A percentile compares a stretch with the other conserved stretches of the same genome.
phyloP scores from a whole-genome alignment of 2,888 invertebrate genomes.

The Pterobdella sp. region DNA sequence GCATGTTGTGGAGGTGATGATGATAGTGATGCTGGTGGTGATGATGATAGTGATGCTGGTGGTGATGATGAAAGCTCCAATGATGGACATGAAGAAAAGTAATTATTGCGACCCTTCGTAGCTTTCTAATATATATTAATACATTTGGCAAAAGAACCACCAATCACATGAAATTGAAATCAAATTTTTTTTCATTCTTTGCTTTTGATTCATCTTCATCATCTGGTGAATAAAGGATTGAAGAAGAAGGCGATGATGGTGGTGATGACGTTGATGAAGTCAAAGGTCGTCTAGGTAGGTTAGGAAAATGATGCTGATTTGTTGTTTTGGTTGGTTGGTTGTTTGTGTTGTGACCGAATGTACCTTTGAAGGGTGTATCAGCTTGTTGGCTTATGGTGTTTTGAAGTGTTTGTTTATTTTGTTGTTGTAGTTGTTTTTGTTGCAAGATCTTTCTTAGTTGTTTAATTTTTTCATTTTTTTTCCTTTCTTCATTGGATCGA shows the following conservation, averaged over 20 bases:
- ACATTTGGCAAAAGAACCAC: no score
- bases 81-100: not conserved
- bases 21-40: not conserved
- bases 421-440: constrained; percentile 17
- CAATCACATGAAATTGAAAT: constrained; percentile 2
- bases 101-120: not conserved
- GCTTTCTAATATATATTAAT: not conserved
- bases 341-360: not conserved
- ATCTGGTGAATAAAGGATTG: constrained; percentile 9
- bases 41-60: not conserved
- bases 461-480: not conserved
- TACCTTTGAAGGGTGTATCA: not conserved
- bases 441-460: not conserved
- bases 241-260: constrained; percentile 20
- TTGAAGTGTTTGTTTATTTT: not conserved
- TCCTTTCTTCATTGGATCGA: not conserved
- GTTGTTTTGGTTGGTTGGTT: constrained; percentile 13
- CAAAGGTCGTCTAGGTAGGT: not conserved
- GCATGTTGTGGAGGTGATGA: not conserved
- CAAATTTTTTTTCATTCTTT: not conserved
- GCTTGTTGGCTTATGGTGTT: not conserved
- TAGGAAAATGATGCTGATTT: not conserved
- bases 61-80: not conserved
- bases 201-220: not conserved
- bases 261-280: constrained; percentile 22